phyloP scores from a whole-genome alignment of 2,113 vertebrate genomes.

The Crotalus viridis region DNA sequence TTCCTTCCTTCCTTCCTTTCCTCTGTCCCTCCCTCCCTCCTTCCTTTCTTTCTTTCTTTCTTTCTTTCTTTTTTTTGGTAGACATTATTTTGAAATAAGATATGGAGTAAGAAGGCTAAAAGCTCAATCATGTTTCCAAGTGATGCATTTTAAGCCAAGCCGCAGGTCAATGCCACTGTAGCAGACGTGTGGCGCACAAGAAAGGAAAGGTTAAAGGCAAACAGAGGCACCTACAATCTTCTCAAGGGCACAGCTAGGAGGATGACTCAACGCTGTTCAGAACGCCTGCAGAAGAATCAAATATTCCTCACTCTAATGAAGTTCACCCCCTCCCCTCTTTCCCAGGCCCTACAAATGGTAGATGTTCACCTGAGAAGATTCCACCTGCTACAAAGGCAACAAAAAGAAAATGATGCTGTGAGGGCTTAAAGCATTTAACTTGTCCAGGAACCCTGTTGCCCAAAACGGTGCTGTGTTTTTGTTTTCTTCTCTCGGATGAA shows the following conservation, averaged over 20 bases:
- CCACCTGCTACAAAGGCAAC: background rate
- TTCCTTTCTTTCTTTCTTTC: too few relatives aligned
- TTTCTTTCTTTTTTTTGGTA: background rate
- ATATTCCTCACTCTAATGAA: background rate
- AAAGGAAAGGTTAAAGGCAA: background rate
- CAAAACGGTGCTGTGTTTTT: background rate
- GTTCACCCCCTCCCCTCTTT: too few relatives aligned
- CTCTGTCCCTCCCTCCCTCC: fast-evolving
- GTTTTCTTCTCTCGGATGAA: background rate
- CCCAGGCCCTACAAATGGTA: background rate
- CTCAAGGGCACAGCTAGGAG: background rate
- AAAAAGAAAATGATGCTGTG: background rate
- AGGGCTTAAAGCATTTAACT: background rate
- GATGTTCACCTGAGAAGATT: background rate
- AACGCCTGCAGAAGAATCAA: background rate
- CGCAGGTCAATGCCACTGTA: background rate
- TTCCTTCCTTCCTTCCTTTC: too few relatives aligned
- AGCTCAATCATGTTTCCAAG: background rate
- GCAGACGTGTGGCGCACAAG: background rate
- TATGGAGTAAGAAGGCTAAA: background rate
- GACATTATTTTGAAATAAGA: background rate
- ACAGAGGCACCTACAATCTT: background rate
- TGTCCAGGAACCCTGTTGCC: background rate
- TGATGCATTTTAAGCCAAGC: background rate
- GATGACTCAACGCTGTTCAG: background rate